These are phyloP conservation scores for Nasonia vitripennis DNA, from an alignment of 1,140 invertebrate genomes.

Conservation along the genomic window DNA sequence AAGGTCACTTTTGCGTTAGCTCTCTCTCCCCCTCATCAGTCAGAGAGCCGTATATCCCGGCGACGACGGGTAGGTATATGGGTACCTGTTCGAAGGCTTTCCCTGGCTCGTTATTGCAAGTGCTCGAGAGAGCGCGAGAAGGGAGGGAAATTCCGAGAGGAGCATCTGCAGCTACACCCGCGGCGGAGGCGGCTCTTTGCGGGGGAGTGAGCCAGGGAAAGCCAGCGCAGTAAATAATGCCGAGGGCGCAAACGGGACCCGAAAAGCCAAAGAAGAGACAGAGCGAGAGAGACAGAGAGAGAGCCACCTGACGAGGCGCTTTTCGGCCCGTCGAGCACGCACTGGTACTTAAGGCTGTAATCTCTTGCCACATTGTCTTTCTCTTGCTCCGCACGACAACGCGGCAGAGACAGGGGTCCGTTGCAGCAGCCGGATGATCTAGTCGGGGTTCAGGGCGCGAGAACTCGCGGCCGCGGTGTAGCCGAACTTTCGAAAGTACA, in stretches of 20 bases:
- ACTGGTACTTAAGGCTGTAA: conserved; percentile 40
- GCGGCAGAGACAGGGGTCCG: background rate
- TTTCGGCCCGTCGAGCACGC: conserved; percentile 35
- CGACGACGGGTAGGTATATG: background rate
- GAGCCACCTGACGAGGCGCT: conserved; percentile 31
- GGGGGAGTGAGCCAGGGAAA: background rate
- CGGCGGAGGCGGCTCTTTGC: background rate
- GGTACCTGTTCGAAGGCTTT: conserved; percentile 26
- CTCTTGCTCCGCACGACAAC: background rate
- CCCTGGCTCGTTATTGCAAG: conserved; percentile 29
- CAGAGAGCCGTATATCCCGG: background rate
- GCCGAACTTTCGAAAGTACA: background rate
- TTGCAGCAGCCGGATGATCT: background rate
- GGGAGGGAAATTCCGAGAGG: conserved; percentile 27
- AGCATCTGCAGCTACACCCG: background rate
- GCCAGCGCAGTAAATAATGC: conserved; percentile 26
- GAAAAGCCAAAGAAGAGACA: conserved; percentile 2
- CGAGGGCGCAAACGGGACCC: conserved; percentile 21
- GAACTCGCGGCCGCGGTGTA: background rate
- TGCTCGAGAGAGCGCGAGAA: background rate
- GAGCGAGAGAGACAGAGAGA: background rate
- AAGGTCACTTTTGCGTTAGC: conserved; percentile 15
- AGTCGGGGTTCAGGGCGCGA: background rate
- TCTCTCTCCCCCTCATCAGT: background rate
- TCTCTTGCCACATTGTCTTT: conserved; percentile 12